Conservation (phyloP, 1,140 invertebrate genomes). For the Zophobas atratus region DNA sequence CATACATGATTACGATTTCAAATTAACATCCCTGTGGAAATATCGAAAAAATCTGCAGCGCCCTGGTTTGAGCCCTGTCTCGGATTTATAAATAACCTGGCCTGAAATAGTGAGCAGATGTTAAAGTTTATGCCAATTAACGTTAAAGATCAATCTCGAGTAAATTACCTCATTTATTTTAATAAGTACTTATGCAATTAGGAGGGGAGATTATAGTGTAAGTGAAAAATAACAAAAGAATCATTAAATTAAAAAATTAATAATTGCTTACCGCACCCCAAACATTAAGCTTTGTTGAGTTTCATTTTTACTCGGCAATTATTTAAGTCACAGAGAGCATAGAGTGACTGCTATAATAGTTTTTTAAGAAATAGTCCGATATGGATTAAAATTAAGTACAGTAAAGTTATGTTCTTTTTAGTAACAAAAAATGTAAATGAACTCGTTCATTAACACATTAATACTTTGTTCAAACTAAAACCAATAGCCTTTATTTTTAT, state of each 20-base stretch:
- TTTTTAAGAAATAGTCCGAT: no score
- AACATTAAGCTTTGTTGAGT: background rate
- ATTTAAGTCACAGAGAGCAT: background rate
- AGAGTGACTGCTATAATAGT: no score
- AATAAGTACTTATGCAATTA: conserved; percentile 41
- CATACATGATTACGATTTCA: background rate
- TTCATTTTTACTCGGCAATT: background rate
- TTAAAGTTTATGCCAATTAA: conserved; percentile 46
- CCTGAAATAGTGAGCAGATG: conserved; percentile 44
- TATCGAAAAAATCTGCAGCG: background rate
- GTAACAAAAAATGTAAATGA: no score
- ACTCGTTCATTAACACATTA: no score
- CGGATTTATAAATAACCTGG: conserved; percentile 28
- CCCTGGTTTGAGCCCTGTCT: conserved; percentile 4
- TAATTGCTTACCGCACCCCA: background rate
- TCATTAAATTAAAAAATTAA: background rate
- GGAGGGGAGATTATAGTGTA: conserved; percentile 9
- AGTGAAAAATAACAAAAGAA: conserved; percentile 1
- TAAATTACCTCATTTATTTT: conserved; percentile 47
- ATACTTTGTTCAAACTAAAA: no score
- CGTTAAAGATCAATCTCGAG: conserved; percentile 40
- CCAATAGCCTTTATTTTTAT: no score
- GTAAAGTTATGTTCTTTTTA: no score
- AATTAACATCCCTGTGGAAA: conserved; percentile 15
- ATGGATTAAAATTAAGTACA: no score